These are phyloP conservation scores for Microcebus murinus DNA, from an alignment of 2,113 vertebrate genomes.

Conservation along the genomic window DNA sequence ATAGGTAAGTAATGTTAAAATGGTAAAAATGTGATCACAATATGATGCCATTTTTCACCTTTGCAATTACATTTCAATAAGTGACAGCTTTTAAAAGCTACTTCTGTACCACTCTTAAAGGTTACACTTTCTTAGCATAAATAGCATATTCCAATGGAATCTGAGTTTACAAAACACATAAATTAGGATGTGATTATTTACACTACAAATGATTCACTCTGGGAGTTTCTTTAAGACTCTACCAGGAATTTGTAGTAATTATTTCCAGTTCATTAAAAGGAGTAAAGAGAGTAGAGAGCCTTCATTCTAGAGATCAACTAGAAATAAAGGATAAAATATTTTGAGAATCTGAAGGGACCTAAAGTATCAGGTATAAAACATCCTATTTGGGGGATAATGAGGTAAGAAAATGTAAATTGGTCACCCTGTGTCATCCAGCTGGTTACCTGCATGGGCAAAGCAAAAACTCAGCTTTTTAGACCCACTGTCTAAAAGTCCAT, in stretches of 20 bases:
- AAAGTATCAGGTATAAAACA: neutral
- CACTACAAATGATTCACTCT: slow-evolving; percentile 31
- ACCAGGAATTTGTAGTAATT: slow-evolving; percentile 46
- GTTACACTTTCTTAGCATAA: slow-evolving; percentile 33
- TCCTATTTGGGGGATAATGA: neutral
- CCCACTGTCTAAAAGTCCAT: neutral
- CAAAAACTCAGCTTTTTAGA: neutral
- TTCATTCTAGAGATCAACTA: neutral
- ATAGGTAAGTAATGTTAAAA: slow-evolving; percentile 22
- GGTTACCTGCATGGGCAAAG: neutral
- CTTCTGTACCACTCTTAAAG: neutral
- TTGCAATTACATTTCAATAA: slow-evolving; percentile 33
- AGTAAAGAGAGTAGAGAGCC: neutral
- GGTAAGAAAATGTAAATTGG: neutral
- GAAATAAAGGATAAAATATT: neutral
- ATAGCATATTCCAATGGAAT: slow-evolving; percentile 1
- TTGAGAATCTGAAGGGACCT: neutral
- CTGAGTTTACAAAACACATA: slow-evolving; percentile 53
- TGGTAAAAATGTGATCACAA: slow-evolving; percentile 21
- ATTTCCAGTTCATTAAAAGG: slow-evolving; percentile 50
- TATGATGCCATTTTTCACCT: neutral
- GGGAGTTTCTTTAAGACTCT: slow-evolving; percentile 38
- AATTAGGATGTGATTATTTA: slow-evolving; percentile 38
- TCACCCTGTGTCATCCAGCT: neutral
- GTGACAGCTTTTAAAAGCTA: slow-evolving; percentile 33